Base-by-base conservation (phyloP, 2,888 invertebrate species). In the Drosophila diplacantha region DNA sequence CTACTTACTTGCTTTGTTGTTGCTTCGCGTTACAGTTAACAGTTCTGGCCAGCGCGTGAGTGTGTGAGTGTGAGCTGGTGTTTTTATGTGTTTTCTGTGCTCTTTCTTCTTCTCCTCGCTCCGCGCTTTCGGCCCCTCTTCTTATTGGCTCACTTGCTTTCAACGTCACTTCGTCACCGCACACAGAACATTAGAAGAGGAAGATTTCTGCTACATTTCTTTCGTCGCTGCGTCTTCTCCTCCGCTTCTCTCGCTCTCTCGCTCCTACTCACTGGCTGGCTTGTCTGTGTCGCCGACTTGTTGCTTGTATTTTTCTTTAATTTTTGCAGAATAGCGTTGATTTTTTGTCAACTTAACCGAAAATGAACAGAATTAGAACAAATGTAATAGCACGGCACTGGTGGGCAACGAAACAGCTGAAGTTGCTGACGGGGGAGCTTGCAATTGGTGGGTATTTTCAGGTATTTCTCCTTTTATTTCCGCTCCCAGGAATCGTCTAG, bases 151-250 rank as follows among this genome's bases (percentile, higher is more conserved):
- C 53, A 32, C 47, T 43, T 65, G 52, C 68, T 55, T 67, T 73
- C 57, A 72, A 68, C 78, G 68, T 81, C 76, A 81, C 81, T 81
- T 78, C 76, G 76, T 81, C 82, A 78, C 74, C 51, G 53, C 61
- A 65, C 65, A 64, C 41, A 68, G 57, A 58, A 58, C 47, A 53
- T 49, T 37, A 52, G 56, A 54, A 35, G 51, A 65, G 29, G 62
- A 67, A 72, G 62, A 76, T 69, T 71, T 79, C 71, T 75, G 57
- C 73, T 81, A 77, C 81, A 81, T 81, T 69, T 74, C 72, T 62
- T 55, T 50, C 52, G 32, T 46, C 44, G 29, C 38, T 64, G 44
- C 47, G 43, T 69, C 64, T 65, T 57, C 41, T 35, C 41, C 16
- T 12, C 39, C 4, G 24, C 24, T 20, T 18, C 29, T 26, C 57